A percentile compares a stretch with the other conserved stretches of the same genome.
phyloP scores from a whole-genome alignment of 2,113 vertebrate genomes.

The Actenoides hombroni region DNA sequence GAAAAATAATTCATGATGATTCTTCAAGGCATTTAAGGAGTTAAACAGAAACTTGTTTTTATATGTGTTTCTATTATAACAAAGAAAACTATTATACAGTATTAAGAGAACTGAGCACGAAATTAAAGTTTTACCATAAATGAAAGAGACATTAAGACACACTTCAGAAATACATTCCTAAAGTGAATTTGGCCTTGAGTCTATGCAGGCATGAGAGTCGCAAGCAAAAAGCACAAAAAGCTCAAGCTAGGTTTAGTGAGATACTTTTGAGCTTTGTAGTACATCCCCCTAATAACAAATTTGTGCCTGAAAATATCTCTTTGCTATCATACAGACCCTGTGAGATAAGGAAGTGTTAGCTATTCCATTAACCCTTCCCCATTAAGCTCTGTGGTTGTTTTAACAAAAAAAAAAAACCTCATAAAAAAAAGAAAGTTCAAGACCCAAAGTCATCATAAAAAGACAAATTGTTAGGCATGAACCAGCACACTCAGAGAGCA shows the following conservation, averaged over 20 bases:
- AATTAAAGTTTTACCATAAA: background rate
- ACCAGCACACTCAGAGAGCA: background rate
- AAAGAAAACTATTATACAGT: background rate
- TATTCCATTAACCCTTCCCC: background rate
- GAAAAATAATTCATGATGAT: background rate
- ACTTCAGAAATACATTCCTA: background rate
- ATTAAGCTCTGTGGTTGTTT: background rate
- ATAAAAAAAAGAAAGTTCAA: background rate
- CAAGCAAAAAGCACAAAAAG: background rate
- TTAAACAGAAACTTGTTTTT: background rate
- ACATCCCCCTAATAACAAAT: background rate
- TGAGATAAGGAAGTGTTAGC: background rate
- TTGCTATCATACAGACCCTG: background rate
- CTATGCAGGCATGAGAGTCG: background rate
- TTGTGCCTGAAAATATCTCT: background rate
- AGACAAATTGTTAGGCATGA: background rate
- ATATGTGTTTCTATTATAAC: background rate
- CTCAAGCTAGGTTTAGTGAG: background rate
- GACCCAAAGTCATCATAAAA: background rate
- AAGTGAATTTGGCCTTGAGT: background rate
- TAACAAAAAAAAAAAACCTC: background rate
- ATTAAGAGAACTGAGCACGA: background rate
- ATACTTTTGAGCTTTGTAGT: background rate
- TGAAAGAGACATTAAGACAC: background rate
- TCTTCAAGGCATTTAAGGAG: background rate